Conservation (phyloP, 2,797 vertebrate genomes). For the Gila robusta region DNA sequence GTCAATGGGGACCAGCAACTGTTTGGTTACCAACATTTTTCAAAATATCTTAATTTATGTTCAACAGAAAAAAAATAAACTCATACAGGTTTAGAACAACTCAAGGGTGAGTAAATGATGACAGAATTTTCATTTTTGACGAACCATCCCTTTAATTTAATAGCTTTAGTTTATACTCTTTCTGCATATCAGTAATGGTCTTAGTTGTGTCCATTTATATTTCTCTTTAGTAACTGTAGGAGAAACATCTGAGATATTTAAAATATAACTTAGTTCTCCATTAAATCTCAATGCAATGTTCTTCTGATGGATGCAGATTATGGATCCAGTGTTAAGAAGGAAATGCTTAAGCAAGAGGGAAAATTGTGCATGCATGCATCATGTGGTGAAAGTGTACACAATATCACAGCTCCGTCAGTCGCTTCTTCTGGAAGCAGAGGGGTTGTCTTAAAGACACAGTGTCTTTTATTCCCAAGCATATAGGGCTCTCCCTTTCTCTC, state of each 20-base stretch:
- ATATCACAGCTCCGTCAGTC: slow-evolving; percentile 13
- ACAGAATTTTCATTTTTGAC: neutral
- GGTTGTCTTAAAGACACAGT: slow-evolving; percentile 58
- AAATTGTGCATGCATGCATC: neutral
- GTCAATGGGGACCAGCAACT: neutral
- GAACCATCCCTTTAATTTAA: neutral
- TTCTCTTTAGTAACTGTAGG: neutral
- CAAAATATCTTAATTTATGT: neutral
- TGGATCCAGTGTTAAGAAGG: neutral
- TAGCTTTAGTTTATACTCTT: neutral
- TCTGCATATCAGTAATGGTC: neutral
- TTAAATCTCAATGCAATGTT: neutral
- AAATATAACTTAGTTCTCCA: neutral
- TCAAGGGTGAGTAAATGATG: neutral
- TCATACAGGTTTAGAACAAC: neutral
- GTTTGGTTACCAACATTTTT: neutral
- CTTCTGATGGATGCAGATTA: neutral
- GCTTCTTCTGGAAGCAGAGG: slow-evolving; percentile 44
- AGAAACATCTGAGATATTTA: neutral
- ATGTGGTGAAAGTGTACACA: neutral
- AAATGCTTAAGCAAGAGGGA: neutral
- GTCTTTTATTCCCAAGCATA: slow-evolving; percentile 23
- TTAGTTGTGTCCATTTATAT: neutral
- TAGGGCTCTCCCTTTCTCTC: slow-evolving; percentile 51
- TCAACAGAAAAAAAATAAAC: neutral